These are phyloP conservation scores for Nylanderia fulva DNA, from an alignment of 1,140 invertebrate species.

Conservation along the genomic window DNA sequence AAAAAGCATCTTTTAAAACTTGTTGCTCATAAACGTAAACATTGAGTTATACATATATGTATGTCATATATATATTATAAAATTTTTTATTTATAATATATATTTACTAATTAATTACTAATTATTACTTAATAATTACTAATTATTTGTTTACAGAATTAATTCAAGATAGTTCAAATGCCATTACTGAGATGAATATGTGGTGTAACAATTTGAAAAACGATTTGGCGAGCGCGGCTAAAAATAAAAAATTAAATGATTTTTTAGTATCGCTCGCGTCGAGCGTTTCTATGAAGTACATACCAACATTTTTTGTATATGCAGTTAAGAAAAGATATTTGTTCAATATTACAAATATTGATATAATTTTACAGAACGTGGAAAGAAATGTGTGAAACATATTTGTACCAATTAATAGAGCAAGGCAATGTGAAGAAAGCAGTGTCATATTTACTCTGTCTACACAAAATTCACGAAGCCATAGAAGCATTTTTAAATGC, in stretches of 20 bases:
- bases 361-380: slow-evolving; percentile 80
- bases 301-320: background rate
- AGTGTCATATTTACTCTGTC: slow-evolving; percentile 88
- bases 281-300: slow-evolving; percentile 77
- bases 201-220: slow-evolving; percentile 79
- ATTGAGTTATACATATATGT: slow-evolving; percentile 27
- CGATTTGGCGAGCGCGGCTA: slow-evolving; percentile 75
- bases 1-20: slow-evolving; percentile 78
- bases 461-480: slow-evolving; percentile 88
- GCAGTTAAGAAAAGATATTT: background rate
- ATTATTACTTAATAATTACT: too few species aligned
- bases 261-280: slow-evolving; percentile 81
- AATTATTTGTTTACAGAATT: slow-evolving; percentile 74
- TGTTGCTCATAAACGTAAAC: slow-evolving; percentile 82
- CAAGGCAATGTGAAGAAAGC: slow-evolving; percentile 86
- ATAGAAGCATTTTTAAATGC: slow-evolving; percentile 86
- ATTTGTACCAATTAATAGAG: slow-evolving; percentile 88
- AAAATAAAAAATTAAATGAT: slow-evolving; percentile 79
- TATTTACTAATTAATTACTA: too few species aligned
- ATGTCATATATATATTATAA: slow-evolving; percentile 50
- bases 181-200: slow-evolving; percentile 77
- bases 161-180: slow-evolving; percentile 65
- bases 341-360: background rate
- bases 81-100: slow-evolving; percentile 20
- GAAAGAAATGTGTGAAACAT: slow-evolving; percentile 87